Percentiles rank a stretch among this genome's conserved stretches.
Evolutionary conservation across 2,113 vertebrate species (phyloP).

Genomic region (Cettia cetti): DNA sequence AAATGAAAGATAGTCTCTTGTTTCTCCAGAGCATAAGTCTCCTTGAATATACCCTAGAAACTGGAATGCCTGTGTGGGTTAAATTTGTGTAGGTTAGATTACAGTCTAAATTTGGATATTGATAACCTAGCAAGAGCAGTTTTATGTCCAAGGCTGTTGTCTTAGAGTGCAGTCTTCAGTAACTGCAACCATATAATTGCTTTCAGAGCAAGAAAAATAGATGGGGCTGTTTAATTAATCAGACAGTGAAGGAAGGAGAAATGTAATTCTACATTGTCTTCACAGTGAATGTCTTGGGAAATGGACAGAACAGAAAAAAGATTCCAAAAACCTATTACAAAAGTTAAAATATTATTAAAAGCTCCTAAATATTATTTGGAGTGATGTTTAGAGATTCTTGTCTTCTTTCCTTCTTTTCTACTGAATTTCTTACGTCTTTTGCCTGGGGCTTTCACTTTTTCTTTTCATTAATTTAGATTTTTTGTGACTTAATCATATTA

Average conservation of each 20-base stretch:
- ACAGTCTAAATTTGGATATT: neutral
- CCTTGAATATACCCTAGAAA: neutral
- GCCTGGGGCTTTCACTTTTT: neutral
- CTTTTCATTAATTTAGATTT: neutral
- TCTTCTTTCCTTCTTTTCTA: neutral
- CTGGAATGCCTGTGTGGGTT: neutral
- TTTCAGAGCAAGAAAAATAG: neutral
- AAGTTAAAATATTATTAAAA: neutral
- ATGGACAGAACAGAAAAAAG: neutral
- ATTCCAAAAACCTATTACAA: neutral
- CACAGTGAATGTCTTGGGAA: neutral
- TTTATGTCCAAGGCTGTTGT: neutral
- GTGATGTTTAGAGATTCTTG: neutral
- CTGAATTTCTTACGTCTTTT: neutral
- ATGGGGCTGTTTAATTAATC: neutral
- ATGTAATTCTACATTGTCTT: neutral
- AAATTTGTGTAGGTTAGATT: neutral
- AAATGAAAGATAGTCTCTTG: neutral
- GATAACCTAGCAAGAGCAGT: neutral
- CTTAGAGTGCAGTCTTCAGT: neutral
- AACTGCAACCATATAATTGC: neutral
- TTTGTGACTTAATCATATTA: neutral
- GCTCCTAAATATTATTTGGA: neutral
- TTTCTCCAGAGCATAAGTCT: neutral
- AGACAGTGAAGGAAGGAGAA: neutral